Evolutionary conservation across 2,113 vertebrate species (phyloP).

Genomic region (Hipposideros armiger): DNA sequence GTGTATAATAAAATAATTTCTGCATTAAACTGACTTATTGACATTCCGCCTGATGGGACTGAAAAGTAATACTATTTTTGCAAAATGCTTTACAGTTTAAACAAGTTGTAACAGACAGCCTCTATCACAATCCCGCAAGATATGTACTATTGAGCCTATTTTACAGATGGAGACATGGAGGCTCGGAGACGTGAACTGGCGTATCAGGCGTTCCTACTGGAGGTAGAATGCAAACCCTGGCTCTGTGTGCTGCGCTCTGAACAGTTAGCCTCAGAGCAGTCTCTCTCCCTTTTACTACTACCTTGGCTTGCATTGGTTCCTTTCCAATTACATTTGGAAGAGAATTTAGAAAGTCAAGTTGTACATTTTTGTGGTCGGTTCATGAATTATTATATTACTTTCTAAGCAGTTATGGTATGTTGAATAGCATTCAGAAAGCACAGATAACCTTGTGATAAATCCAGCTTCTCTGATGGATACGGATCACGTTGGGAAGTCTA

Average conservation of each 20-base stretch:
- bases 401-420: neutral
- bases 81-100: neutral
- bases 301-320: neutral
- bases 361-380: neutral
- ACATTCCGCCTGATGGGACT: neutral
- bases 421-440: neutral
- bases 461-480: neutral
- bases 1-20: neutral
- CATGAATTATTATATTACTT: neutral
- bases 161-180: neutral
- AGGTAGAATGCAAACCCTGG: neutral
- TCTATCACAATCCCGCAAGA: neutral
- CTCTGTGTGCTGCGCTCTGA: neutral
- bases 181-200: neutral
- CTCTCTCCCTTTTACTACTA: neutral
- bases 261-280: neutral
- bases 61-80: neutral
- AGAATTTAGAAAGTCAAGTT: constrained; percentile 7
- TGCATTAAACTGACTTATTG: neutral
- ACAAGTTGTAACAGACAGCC: neutral
- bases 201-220: neutral
- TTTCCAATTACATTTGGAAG: constrained; percentile 45
- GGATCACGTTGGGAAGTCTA: neutral
- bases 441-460: neutral
- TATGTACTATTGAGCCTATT: neutral